Conservation (phyloP, 2,797 vertebrate genomes). For the Hypotaenidia philippensis region DNA sequence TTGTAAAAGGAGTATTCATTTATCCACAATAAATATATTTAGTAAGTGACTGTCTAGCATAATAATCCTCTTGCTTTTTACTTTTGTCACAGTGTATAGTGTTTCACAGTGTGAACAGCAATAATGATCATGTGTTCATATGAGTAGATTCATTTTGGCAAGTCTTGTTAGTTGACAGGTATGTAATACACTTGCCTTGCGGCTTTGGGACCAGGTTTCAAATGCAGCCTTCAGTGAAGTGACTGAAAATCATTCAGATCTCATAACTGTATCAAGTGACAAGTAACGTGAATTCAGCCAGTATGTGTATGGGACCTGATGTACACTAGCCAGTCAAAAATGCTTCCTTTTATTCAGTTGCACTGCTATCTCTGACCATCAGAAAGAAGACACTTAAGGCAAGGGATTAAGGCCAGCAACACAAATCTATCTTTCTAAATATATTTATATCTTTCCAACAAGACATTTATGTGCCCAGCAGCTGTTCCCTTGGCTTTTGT, state of each 20-base stretch:
- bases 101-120: conserved; percentile 64
- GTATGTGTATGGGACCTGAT: conserved; percentile 26
- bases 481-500: conserved; percentile 57
- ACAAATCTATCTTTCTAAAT: conserved; percentile 62
- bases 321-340: conserved; percentile 65
- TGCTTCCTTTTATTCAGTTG: conserved; percentile 25
- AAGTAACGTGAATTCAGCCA: conserved; percentile 43
- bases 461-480: conserved; percentile 70
- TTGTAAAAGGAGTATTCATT: conserved; percentile 56
- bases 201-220: conserved; percentile 73
- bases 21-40: conserved; percentile 71
- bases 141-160: conserved; percentile 77
- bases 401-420: conserved; percentile 63
- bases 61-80: conserved; percentile 64
- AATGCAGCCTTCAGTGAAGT: conserved; percentile 59
- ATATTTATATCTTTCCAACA: conserved; percentile 51
- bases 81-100: conserved; percentile 68
- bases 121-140: conserved; percentile 57
- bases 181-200: conserved; percentile 61
- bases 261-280: conserved; percentile 64
- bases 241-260: conserved; percentile 70
- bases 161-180: conserved; percentile 69
- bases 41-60: conserved; percentile 68
- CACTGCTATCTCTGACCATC: conserved; percentile 60
- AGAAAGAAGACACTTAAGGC: conserved; percentile 67